These are phyloP conservation scores for Henicopernis longicauda DNA, from an alignment of 2,113 vertebrate species.

Conservation along the genomic window DNA sequence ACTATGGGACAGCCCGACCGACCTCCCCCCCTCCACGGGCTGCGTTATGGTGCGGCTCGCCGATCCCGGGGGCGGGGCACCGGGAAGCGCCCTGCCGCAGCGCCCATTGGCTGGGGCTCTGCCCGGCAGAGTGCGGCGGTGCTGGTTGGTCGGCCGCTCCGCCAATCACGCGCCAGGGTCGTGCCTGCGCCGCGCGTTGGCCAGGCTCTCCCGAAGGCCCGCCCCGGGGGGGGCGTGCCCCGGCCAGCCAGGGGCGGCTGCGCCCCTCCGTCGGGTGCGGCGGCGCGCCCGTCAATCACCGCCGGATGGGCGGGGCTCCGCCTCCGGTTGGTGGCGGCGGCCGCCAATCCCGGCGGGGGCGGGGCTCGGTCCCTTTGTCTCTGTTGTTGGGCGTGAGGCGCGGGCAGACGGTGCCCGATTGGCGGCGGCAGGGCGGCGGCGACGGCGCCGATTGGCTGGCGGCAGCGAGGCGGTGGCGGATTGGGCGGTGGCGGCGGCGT, in stretches of 20 bases:
- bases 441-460: too few species aligned
- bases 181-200: too few species aligned
- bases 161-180: rapidly evolving
- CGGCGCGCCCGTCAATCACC: rapidly evolving
- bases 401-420: too few species aligned
- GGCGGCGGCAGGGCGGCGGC: too few species aligned
- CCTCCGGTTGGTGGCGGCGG: rapidly evolving
- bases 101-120: rapidly evolving
- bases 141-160: rapidly evolving
- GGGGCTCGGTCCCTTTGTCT: slow-evolving; percentile 25
- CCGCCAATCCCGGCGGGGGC: background rate
- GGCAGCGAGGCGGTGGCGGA: too few species aligned
- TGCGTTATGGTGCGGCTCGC: too few species aligned
- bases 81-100: rapidly evolving
- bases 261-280: background rate
- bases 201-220: too few species aligned
- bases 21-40: too few species aligned
- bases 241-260: too few species aligned
- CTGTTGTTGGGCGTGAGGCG: slow-evolving; percentile 24
- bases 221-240: too few species aligned
- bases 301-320: rapidly evolving
- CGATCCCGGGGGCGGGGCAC: background rate
- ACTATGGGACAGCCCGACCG: too few species aligned
- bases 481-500: too few species aligned
- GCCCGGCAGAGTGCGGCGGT: rapidly evolving